Evolutionary conservation across 2,797 vertebrate genomes (phyloP).

Genomic region (Leuciscus waleckii): DNA sequence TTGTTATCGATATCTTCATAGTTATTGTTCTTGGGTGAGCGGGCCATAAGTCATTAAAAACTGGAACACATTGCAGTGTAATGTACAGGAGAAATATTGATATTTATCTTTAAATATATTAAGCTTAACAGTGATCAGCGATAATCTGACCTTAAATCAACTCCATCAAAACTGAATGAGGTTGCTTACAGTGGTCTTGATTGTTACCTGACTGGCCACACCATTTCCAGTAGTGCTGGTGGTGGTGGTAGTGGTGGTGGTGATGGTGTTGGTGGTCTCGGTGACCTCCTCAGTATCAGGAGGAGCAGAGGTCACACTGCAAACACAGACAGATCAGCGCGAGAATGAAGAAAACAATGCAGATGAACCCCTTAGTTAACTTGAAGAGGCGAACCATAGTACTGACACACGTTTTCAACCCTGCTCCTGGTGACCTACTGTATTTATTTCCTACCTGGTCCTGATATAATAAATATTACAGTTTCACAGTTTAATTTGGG

Average conservation of each 20-base stretch:
- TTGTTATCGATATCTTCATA: not conserved
- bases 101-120: not conserved
- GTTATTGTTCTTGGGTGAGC: not conserved
- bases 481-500: not conserved
- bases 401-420: not conserved
- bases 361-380: not conserved
- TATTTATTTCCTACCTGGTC: not conserved
- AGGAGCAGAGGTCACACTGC: constrained; percentile 70
- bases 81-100: not conserved
- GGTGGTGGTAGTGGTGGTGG: not conserved
- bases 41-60: not conserved
- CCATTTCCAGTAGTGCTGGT: constrained; percentile 82
- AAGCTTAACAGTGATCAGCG: not conserved
- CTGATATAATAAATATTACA: not conserved
- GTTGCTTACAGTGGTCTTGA: not conserved
- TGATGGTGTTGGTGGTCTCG: constrained; percentile 2
- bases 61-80: not conserved
- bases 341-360: not conserved
- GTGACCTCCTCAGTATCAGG: constrained; percentile 82
- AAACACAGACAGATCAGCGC: constrained; percentile 29
- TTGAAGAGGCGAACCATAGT: not conserved
- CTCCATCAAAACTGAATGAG: not conserved
- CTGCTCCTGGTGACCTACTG: not conserved
- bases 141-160: not conserved
- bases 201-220: constrained; percentile 85